A percentile compares a stretch with the other conserved stretches of the same genome.
Conservation (phyloP, 2,113 vertebrate genomes). For the Ptilonorhynchus violaceus region DNA sequence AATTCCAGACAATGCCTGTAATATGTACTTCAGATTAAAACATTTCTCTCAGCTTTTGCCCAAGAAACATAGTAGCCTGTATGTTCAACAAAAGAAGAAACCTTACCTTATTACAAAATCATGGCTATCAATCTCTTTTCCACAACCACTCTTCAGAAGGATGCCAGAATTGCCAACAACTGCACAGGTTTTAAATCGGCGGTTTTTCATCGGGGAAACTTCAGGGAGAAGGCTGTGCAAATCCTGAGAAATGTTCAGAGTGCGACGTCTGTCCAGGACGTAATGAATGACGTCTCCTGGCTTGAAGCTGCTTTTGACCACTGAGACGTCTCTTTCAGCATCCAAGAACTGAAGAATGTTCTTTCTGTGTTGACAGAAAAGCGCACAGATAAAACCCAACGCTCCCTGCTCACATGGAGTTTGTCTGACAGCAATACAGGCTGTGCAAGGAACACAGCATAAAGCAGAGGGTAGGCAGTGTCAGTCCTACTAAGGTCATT, state of each 20-base stretch:
- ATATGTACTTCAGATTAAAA: neutral
- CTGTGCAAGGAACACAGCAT: neutral
- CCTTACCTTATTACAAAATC: constrained; percentile 87
- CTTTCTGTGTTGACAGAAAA: constrained; percentile 73
- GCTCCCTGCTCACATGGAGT: accelerated
- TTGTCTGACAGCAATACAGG: neutral
- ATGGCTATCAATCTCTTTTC: constrained; percentile 86
- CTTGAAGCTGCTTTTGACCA: constrained; percentile 87
- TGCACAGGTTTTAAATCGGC: constrained; percentile 83
- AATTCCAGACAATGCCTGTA: neutral
- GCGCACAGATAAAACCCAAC: neutral
- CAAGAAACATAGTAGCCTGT: neutral
- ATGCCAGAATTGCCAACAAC: constrained; percentile 89
- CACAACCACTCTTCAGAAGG: constrained; percentile 83
- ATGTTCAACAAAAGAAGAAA: neutral
- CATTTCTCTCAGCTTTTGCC: neutral
- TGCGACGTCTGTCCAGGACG: constrained; percentile 83
- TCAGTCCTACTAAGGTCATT: neutral
- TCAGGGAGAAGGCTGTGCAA: constrained; percentile 86
- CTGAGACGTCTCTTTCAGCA: constrained; percentile 85
- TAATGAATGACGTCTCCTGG: constrained; percentile 88
- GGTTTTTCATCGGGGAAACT: constrained; percentile 88
- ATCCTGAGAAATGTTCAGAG: constrained; percentile 82
- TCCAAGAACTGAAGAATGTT: constrained; percentile 87
- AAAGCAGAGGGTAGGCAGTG: neutral